These are phyloP conservation scores for Netelia melanura DNA, from an alignment of 2,888 invertebrate species.

Conservation along the genomic window DNA sequence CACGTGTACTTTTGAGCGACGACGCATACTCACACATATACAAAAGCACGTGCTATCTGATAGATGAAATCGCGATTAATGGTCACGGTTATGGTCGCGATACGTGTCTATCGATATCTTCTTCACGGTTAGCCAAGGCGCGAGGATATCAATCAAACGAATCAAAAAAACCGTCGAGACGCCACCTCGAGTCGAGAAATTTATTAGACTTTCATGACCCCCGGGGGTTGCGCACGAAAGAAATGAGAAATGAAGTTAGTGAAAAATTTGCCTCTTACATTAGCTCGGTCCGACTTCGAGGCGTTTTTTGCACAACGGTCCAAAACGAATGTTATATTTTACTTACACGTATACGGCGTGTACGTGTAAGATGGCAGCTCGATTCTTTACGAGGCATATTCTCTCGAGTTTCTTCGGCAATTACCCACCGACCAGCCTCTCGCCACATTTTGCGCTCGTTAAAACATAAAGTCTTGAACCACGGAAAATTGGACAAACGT, in stretches of 20 bases:
- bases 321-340: constrained; percentile 26
- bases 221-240: constrained; percentile 29
- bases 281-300: not conserved
- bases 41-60: constrained; percentile 3
- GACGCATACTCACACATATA: not conserved
- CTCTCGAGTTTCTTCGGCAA: constrained; percentile 66
- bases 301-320: not conserved
- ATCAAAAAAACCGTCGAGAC: constrained; percentile 10
- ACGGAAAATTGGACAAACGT: constrained; percentile 62
- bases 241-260: constrained; percentile 44
- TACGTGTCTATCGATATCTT: constrained; percentile 38
- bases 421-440: constrained; percentile 64
- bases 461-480: constrained; percentile 66
- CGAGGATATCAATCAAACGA: constrained; percentile 47
- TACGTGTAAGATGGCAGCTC: constrained; percentile 16
- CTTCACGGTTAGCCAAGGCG: constrained; percentile 27
- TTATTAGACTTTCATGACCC: constrained; percentile 57
- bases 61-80: constrained; percentile 54
- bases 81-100: constrained; percentile 2
- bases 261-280: constrained; percentile 18
- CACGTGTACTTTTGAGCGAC: not conserved
- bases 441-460: constrained; percentile 70
- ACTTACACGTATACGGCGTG: constrained; percentile 10
- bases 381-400: constrained; percentile 65
- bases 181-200: constrained; percentile 11